Conservation (phyloP, 2,888 invertebrate species). For the Apomyelois bistriatella region DNA sequence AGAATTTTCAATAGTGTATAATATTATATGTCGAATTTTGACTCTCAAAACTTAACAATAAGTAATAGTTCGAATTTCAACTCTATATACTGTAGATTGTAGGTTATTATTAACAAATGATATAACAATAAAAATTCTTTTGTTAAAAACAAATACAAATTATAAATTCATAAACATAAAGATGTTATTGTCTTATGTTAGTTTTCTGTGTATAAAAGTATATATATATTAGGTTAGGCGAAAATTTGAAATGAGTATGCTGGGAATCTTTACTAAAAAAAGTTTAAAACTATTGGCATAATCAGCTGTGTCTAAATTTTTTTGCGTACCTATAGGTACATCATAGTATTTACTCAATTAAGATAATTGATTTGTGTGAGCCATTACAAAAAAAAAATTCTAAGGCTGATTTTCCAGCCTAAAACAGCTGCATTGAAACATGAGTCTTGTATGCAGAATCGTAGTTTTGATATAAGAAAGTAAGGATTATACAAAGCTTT, state of each 20-base stretch:
- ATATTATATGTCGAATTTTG: not conserved
- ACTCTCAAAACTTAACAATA: not conserved
- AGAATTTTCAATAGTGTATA: not conserved
- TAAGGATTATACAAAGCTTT: not conserved
- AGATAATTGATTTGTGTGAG: slow-evolving; percentile 3
- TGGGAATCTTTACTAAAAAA: no score
- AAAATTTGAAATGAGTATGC: no score
- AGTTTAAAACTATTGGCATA: not conserved
- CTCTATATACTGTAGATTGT: slow-evolving; percentile 10
- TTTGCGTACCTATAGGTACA: slow-evolving; percentile 55
- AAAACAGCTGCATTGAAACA: not conserved
- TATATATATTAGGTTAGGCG: no score
- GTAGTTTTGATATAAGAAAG: not conserved
- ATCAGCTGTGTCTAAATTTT: slow-evolving; percentile 29
- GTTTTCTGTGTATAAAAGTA: no score
- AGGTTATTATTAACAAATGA: not conserved
- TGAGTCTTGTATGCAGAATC: not conserved
- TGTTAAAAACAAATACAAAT: not conserved
- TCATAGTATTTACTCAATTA: slow-evolving; percentile 10
- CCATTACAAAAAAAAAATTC: not conserved
- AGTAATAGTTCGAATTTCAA: slow-evolving; percentile 10
- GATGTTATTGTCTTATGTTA: no score
- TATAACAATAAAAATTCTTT: not conserved
- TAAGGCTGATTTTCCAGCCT: not conserved
- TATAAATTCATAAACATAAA: no score